Conservation (phyloP, 2,797 vertebrate genomes). For the Dermochelys coriacea region DNA sequence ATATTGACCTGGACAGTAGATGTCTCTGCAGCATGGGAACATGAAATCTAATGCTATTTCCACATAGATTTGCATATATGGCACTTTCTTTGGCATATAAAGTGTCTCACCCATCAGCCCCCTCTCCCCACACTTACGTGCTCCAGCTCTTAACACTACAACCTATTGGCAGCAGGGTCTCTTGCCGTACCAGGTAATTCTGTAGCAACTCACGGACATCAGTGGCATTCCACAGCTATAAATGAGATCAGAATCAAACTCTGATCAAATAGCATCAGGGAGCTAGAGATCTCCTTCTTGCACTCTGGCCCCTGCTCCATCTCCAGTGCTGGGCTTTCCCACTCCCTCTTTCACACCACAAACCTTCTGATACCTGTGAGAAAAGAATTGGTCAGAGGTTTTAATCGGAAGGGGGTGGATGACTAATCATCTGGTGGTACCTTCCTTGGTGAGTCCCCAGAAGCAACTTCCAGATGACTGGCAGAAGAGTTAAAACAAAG, state of each 20-base stretch:
- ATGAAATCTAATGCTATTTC: background rate
- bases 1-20: background rate
- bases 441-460: background rate
- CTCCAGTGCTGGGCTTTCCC: background rate
- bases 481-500: background rate
- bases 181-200: background rate
- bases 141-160: background rate
- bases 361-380: background rate
- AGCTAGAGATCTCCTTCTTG: background rate
- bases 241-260: background rate
- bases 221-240: background rate
- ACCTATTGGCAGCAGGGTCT: background rate
- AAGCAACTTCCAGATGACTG: background rate
- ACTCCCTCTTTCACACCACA: background rate
- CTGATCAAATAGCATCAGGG: no score
- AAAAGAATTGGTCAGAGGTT: background rate
- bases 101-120: background rate
- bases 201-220: background rate
- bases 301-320: background rate
- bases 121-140: background rate
- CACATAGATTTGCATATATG: background rate
- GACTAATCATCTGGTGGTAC: background rate
- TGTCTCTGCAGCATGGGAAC: background rate
- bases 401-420: background rate
- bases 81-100: background rate